Base-by-base conservation (phyloP, 2,888 invertebrate genomes). In the Drosophila recens region DNA sequence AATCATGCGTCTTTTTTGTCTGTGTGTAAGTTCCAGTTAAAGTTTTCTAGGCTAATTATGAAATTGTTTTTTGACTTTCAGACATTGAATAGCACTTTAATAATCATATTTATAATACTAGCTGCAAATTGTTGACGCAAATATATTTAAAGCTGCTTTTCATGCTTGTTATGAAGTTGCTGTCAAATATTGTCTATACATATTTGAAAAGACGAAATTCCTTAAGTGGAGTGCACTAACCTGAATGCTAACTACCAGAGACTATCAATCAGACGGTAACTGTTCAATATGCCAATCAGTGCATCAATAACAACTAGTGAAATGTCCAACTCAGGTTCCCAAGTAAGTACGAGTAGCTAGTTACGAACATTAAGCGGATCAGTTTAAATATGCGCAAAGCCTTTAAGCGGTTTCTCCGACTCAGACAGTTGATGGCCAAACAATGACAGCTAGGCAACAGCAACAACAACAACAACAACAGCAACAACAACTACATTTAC, bases 371-470 rank as follows among this genome's bases (percentile, higher is more conserved):
- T 64, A 76, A 79, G 70, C 67, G 70, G 72, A 54, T 77, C 70
- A 67, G 72, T 67, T 74, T 66, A 86, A 86, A 67, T 69, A 82
- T 79, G 76, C 81, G 69, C 66, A 75, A 85, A 84, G 80, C 86
- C 88, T 85, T 87, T 82, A 87, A 82, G 88, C 88, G 70, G 65
- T 78, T 78, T 67, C 79, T 46, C 27, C 63, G 43, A 61, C 75
- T 40, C 64, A 73, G 69, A 73, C 76, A 71, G 54, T 78, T 77
- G 73, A 83, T 86, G 81, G 65, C 79, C 69, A 64, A 86, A 86
- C 75, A 77, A 77, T 68, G 73, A 58, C 68, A 75, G 68, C 43
- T 20, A 61, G 20, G 49, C 63, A 72, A 72, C 66, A 56, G 45
- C 43, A 66, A 36, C 63, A 54, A 23, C 15, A 53, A 33, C 33